A percentile compares a stretch with the other conserved stretches of the same genome.
Evolutionary conservation across 2,113 vertebrate species (phyloP).

Genomic region (Thamnophis sirtalis): DNA sequence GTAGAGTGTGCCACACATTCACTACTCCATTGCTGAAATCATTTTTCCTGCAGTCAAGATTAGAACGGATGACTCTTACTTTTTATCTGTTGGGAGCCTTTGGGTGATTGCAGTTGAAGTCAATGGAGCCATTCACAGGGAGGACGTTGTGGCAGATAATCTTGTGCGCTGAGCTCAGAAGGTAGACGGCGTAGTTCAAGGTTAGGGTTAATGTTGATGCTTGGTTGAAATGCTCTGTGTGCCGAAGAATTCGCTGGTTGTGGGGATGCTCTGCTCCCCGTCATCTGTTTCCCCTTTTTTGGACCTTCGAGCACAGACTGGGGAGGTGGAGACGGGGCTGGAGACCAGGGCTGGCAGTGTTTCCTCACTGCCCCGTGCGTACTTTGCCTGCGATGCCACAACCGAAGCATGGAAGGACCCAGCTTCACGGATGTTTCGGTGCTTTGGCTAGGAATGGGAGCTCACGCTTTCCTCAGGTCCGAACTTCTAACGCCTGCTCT

Average conservation of each 20-base stretch:
- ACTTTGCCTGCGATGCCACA: neutral
- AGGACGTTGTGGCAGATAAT: too few species aligned
- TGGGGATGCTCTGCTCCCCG: neutral
- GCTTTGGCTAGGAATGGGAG: neutral
- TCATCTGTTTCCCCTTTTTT: neutral
- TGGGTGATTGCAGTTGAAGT: too few species aligned
- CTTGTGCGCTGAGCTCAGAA: too few species aligned
- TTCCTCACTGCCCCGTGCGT: neutral
- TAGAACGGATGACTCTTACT: too few species aligned
- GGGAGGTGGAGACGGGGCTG: neutral
- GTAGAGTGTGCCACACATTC: too few species aligned
- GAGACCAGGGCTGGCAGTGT: neutral
- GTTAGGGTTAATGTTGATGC: neutral
- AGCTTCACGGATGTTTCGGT: neutral
- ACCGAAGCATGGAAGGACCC: neutral
- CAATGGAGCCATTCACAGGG: too few species aligned
- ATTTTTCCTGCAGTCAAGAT: too few species aligned
- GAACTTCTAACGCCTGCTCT: neutral
- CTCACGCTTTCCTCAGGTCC: neutral
- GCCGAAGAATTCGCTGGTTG: neutral
- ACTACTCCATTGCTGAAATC: too few species aligned
- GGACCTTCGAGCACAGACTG: neutral
- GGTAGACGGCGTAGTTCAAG: too few species aligned
- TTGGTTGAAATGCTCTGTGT: neutral
- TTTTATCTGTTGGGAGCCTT: too few species aligned